A percentile compares a stretch with the other conserved stretches of the same genome.
These are phyloP conservation scores for Pararge aegeria DNA, from an alignment of 1,140 invertebrate species.

Conservation along the genomic window DNA sequence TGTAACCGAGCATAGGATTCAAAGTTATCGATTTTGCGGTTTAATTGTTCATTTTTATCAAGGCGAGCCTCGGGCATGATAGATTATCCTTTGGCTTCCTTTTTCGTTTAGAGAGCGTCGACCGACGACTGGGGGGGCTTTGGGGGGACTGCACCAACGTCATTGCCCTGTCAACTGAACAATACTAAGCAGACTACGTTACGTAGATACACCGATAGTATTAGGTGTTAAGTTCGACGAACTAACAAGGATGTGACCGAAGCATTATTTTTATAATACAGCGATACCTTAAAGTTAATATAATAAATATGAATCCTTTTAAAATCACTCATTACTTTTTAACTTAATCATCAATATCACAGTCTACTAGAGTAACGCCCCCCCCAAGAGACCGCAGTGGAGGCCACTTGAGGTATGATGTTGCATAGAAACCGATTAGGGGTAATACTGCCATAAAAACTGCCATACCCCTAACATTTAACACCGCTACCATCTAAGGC, in stretches of 20 bases:
- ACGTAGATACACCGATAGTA: slow-evolving; percentile 56
- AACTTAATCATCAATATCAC: not conserved
- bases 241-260: slow-evolving; percentile 23
- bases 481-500: too few relatives aligned
- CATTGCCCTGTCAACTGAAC: slow-evolving; percentile 77
- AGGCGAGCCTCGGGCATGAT: slow-evolving; percentile 71
- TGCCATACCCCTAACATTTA: too few relatives aligned
- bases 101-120: slow-evolving; percentile 76
- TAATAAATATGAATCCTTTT: too few relatives aligned
- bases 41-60: slow-evolving; percentile 77
- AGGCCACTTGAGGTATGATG: too few relatives aligned
- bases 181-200: slow-evolving; percentile 74
- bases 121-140: slow-evolving; percentile 57
- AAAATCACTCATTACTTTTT: too few relatives aligned
- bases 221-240: slow-evolving; percentile 61
- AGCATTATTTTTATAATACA: not conserved
- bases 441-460: too few relatives aligned
- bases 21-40: slow-evolving; percentile 61
- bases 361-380: too few relatives aligned
- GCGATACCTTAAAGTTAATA: not conserved
- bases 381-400: too few relatives aligned
- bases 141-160: slow-evolving; percentile 60
- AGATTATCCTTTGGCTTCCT: slow-evolving; percentile 76
- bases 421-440: too few relatives aligned
- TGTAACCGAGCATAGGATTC: slow-evolving; percentile 25